Base-by-base conservation (phyloP, 2,113 vertebrate genomes). In the Stercorarius parasiticus region DNA sequence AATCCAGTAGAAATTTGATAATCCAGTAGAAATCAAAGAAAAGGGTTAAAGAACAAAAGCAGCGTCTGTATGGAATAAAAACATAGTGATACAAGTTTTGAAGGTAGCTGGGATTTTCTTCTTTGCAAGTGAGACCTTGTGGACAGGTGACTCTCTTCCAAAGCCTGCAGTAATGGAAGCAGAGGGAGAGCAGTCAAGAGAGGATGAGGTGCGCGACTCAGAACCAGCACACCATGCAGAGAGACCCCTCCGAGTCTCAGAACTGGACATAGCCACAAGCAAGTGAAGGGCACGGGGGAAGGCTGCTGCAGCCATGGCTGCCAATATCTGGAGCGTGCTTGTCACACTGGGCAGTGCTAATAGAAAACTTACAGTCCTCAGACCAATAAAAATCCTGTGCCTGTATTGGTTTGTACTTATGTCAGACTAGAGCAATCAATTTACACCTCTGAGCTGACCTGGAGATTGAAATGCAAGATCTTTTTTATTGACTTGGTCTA, bases 221-320 rank as follows among this genome's bases (percentile, higher is more conserved):
- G n/a, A n/a, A 15, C 2, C 30, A 36, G 14, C 26, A 43, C 45
- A 49, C 10, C 0, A 0, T 27, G 11, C 12, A 43, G 56, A 76
- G 25, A 29, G 3, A 47, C 18, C 10, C 4, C 19, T 64, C 34
- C 0, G 0, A 65, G 32, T 42, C 45, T 42, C 45, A 42, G 45
- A 72, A 40, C 25, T 15, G 32, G 38, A 32, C 21, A 27, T 17
- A 45, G 42, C 8, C 0, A 0, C 0, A 2, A 19, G 22, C 15
- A 36, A 40, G 15, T 47, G 36, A 49, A 74, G 19, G 22, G 22
- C 2, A 2, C 9, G 34, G 8, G 8, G 11, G 25, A 66, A 49
- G 12, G 32, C 6, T 65, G 22, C 43, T 85, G 22, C 30, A 67
- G 18, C 10, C 7, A 1, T 42, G 18, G 20, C 21, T 82, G 25